These are phyloP conservation scores for Forficula auricularia DNA, from an alignment of 1,140 invertebrate genomes.

Conservation along the genomic window DNA sequence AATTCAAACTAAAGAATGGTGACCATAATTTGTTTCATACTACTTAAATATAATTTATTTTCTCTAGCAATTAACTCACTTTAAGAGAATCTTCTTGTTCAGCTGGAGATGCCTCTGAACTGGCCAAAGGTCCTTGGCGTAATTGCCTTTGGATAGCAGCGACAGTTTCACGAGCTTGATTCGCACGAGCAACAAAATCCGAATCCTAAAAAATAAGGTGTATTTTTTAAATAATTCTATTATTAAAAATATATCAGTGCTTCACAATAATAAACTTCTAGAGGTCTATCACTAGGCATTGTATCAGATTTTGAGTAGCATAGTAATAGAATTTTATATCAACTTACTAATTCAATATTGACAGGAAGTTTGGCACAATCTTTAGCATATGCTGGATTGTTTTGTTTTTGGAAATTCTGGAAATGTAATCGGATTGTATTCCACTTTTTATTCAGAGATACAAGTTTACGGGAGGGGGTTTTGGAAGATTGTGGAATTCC, in stretches of 20 bases:
- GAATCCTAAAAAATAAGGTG: slow-evolving; percentile 17
- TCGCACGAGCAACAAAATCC: slow-evolving; percentile 37
- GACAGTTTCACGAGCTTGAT: slow-evolving; percentile 37
- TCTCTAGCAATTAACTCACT: too few species aligned
- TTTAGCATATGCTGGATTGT: too few species aligned
- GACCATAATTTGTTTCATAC: too few species aligned
- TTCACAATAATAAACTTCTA: too few species aligned
- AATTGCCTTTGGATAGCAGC: slow-evolving; percentile 35
- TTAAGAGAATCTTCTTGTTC: slow-evolving; percentile 39
- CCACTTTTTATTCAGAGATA: slow-evolving; percentile 26
- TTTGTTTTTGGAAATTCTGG: slow-evolving; percentile 27
- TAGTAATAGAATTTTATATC: background rate
- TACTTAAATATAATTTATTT: too few species aligned
- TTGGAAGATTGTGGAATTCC: too few species aligned
- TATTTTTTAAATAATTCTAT: too few species aligned
- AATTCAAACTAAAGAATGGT: too few species aligned
- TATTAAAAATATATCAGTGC: too few species aligned
- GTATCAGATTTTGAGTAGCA: background rate
- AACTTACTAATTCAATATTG: background rate
- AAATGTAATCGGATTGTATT: slow-evolving; percentile 29
- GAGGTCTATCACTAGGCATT: background rate
- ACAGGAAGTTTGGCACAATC: too few species aligned
- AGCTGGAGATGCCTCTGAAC: too few species aligned
- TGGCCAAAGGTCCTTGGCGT: background rate
- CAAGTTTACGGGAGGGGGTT: too few species aligned